A percentile compares a stretch with the other conserved stretches of the same genome.
Evolutionary conservation across 2,797 vertebrate genomes (phyloP).

Genomic region (Notolabrus celidotus): DNA sequence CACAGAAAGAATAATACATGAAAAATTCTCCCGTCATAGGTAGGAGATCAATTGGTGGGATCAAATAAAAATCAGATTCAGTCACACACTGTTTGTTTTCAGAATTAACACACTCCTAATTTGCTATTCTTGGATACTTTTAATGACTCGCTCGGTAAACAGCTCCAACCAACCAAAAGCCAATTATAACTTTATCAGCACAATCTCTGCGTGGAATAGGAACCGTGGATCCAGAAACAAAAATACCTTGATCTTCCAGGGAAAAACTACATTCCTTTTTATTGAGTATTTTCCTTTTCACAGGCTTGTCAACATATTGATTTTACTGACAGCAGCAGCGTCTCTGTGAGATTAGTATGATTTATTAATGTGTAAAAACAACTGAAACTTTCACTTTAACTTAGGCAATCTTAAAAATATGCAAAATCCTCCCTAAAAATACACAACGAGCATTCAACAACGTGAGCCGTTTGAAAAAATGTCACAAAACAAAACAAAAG

Average conservation of each 20-base stretch:
- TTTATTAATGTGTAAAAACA: constrained; percentile 65
- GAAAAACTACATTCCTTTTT: constrained; percentile 58
- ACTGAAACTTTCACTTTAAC: constrained; percentile 63
- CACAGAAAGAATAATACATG: constrained; percentile 86
- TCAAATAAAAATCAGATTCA: constrained; percentile 76
- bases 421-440: constrained; percentile 46
- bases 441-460: constrained; percentile 1
- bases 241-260: constrained; percentile 83
- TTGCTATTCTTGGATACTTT: constrained; percentile 88
- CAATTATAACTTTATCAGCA: constrained; percentile 86
- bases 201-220: constrained; percentile 67
- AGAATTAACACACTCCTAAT: constrained; percentile 85
- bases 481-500: constrained; percentile 7
- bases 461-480: constrained; percentile 27
- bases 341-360: constrained; percentile 67
- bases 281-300: constrained; percentile 69
- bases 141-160: constrained; percentile 86
- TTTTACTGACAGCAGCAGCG: constrained; percentile 74
- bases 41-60: constrained; percentile 77
- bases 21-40: constrained; percentile 74
- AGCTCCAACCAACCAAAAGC: constrained; percentile 79
- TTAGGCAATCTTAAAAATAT: constrained; percentile 48
- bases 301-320: constrained; percentile 78
- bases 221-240: constrained; percentile 63
- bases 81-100: constrained; percentile 80